Percentiles rank a stretch among this genome's conserved stretches.
These are phyloP conservation scores for Achroia grisella DNA, from an alignment of 1,140 invertebrate species.

Conservation along the genomic window DNA sequence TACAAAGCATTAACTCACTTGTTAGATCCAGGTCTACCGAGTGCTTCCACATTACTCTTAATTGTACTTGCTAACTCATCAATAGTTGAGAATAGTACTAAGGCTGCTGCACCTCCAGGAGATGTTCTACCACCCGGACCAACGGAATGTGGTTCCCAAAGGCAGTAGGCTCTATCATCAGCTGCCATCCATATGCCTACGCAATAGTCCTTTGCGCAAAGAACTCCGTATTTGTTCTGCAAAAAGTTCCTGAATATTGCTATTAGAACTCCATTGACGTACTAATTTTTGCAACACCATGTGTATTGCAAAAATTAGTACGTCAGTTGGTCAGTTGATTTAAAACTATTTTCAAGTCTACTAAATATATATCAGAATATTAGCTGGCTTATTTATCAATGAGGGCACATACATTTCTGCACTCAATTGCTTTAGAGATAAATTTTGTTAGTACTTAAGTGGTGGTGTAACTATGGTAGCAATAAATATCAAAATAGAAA, in stretches of 20 bases:
- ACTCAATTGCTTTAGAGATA: too few relatives aligned
- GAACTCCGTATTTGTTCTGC: constrained; percentile 48
- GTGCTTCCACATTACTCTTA: constrained; percentile 36
- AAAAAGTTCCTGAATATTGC: constrained; percentile 11
- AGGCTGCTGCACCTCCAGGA: constrained; percentile 47
- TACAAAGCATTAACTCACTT: constrained; percentile 34
- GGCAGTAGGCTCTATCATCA: constrained; percentile 42
- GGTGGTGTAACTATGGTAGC: background rate
- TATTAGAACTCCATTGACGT: too few relatives aligned
- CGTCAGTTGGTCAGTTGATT: too few relatives aligned
- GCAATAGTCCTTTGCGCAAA: constrained; percentile 56
- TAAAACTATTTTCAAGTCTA: too few relatives aligned
- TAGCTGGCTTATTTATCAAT: too few relatives aligned
- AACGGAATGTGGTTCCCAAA: constrained; percentile 70
- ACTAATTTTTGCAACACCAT: too few relatives aligned
- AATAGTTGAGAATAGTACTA: constrained; percentile 36
- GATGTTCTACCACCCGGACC: constrained; percentile 54
- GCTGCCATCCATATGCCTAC: constrained; percentile 58
- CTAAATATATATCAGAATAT: too few relatives aligned
- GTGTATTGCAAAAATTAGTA: too few relatives aligned
- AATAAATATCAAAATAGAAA: background rate
- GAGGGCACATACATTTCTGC: too few relatives aligned
- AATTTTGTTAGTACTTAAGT: too few relatives aligned
- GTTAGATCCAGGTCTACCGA: constrained; percentile 44
- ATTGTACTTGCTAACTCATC: constrained; percentile 54